phyloP scores from a whole-genome alignment of 92 coral and sea anemone genomes.

The Meandrina meandrites region DNA sequence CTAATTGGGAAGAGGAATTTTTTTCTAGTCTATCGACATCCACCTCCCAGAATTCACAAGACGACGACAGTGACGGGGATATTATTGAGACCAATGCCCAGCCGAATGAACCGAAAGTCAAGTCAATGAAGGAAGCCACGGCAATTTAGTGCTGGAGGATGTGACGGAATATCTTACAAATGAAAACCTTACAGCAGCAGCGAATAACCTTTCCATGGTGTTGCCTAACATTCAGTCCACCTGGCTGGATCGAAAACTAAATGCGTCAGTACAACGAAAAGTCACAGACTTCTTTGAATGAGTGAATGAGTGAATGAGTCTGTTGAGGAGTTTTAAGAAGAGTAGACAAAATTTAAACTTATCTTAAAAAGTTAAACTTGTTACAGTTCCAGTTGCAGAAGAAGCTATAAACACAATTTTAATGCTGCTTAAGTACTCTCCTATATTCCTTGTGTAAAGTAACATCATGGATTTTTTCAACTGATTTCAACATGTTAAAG shows the following conservation, averaged over 20 bases:
- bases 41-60: constrained; percentile 14
- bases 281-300: constrained; percentile 30
- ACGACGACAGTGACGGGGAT: constrained; percentile 41
- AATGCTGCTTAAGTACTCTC: no score
- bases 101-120: constrained; percentile 25
- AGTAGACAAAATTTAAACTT: no score
- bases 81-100: constrained; percentile 7
- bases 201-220: constrained; percentile 25
- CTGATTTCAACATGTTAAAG: no score
- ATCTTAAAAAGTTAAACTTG: no score
- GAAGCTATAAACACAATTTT: no score
- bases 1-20: constrained; percentile 52
- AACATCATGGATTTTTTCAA: no score
- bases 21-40: constrained; percentile 36
- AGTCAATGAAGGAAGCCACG: constrained; percentile 44
- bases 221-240: constrained; percentile 26
- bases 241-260: constrained; percentile 23
- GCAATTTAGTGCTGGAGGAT: not conserved
- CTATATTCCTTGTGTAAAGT: no score
- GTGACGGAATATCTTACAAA: constrained; percentile 15
- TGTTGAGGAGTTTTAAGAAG: not conserved
- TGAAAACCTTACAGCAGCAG: constrained; percentile 26
- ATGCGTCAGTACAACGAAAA: constrained; percentile 20
- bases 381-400: no score
- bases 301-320: not conserved